Conservation (phyloP, 2,888 invertebrate species). For the Rosalia funebris region DNA sequence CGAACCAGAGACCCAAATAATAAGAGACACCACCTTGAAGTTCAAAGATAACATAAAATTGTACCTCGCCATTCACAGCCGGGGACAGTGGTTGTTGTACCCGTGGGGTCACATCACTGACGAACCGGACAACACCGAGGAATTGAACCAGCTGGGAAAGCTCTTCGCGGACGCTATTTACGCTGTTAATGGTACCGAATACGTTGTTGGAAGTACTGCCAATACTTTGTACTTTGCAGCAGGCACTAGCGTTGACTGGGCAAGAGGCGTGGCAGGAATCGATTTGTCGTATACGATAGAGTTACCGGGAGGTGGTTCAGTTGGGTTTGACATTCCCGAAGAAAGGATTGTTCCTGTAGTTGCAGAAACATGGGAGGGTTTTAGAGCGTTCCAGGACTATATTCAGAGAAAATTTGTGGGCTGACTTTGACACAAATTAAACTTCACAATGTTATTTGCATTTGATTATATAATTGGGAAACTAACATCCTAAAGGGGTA, state of each 20-base stretch:
- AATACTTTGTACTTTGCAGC: slow-evolving; percentile 67
- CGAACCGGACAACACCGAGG: slow-evolving; percentile 47
- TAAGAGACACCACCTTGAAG: slow-evolving; percentile 68
- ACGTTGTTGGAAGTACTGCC: slow-evolving; percentile 65
- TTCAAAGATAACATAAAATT: slow-evolving; percentile 67
- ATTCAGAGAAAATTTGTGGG: slow-evolving; percentile 33
- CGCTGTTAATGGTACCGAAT: slow-evolving; percentile 58
- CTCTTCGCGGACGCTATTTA: slow-evolving; percentile 63
- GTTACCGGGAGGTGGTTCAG: slow-evolving; percentile 68
- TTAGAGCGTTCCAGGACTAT: slow-evolving; percentile 66
- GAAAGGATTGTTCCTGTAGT: slow-evolving; percentile 68
- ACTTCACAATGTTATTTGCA: too few relatives aligned
- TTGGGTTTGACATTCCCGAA: slow-evolving; percentile 70
- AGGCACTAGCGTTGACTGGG: slow-evolving; percentile 76
- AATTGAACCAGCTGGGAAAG: slow-evolving; percentile 51
- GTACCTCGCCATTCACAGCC: slow-evolving; percentile 79
- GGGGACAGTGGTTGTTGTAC: slow-evolving; percentile 74
- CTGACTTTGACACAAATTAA: too few relatives aligned
- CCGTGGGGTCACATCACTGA: slow-evolving; percentile 73
- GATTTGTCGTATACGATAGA: slow-evolving; percentile 74
- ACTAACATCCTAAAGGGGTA: too few relatives aligned
- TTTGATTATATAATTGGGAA: too few relatives aligned
- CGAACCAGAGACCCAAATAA: slow-evolving; percentile 68
- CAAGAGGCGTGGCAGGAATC: slow-evolving; percentile 66
- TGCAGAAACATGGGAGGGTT: slow-evolving; percentile 70